Evolutionary conservation across 2,888 invertebrate species (phyloP).

Genomic region (Metacarcinus magister): DNA sequence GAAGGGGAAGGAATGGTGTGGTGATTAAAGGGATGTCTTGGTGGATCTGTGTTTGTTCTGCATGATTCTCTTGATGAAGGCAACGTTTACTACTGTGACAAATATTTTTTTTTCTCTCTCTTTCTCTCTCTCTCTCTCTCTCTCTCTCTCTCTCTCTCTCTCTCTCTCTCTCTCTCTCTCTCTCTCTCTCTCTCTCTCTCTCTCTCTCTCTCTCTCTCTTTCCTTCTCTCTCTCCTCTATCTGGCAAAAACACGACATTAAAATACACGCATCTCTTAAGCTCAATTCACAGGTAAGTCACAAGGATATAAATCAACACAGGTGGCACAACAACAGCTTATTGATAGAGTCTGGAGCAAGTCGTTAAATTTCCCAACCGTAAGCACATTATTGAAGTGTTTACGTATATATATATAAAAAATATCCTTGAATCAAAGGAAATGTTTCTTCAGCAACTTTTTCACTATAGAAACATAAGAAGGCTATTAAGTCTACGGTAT

Average conservation of each 20-base stretch:
- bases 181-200: slow-evolving; percentile 11
- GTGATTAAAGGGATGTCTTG: neutral
- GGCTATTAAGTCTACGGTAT: neutral
- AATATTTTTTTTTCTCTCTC: neutral
- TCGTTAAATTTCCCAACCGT: neutral
- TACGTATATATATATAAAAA: neutral
- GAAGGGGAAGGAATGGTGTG: neutral
- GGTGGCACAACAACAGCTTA: neutral
- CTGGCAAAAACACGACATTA: neutral
- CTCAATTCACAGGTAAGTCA: neutral
- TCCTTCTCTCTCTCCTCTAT: neutral
- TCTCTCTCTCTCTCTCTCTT: slow-evolving; percentile 45
- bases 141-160: neutral
- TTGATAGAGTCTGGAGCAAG: neutral
- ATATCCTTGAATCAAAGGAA: neutral
- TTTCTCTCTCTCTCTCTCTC: slow-evolving; percentile 26
- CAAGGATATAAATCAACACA: neutral
- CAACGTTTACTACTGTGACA: neutral
- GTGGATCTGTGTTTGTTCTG: neutral
- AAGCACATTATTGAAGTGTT: no score
- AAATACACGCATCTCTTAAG: neutral
- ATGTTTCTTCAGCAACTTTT: neutral
- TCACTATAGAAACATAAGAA: neutral
- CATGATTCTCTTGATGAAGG: neutral
- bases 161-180: slow-evolving; percentile 44